Base-by-base conservation (phyloP, 2,797 vertebrate genomes). In the Rallus crepitans region DNA sequence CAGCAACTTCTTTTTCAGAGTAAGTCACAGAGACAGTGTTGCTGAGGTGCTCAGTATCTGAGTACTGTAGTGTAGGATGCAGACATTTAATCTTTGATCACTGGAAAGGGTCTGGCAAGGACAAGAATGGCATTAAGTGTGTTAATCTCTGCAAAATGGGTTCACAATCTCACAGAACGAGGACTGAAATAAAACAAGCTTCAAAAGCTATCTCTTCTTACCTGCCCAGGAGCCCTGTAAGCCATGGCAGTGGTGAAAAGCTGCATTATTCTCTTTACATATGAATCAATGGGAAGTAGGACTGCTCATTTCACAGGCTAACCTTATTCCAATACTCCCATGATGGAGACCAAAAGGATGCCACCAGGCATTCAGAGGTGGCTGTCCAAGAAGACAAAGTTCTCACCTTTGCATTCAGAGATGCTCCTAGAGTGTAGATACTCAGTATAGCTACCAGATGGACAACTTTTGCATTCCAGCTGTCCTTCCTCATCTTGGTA, bases 401-500 rank as follows among this genome's bases (percentile, higher is more conserved):
- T 73, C 73, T 83, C 96, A 99, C 99, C 99, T 99, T 99, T 99
- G 96, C 99, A 99, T 93, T 99, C 99, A 0, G 98, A 96, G 85
- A 98, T 40, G 85, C 98, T 99, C 96, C 99, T 99, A 27, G 99
- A 99, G 91, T 99, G 99, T 28, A 99, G 98, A 95, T 99, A 99
- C 31, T 99, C 99, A 0, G 99, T 99, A 76, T 99, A 98, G 31
- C 97, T 99, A 60, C 98, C 99, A 60, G 98, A 96, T 2, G 99
- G 98, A 87, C 99, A 99, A 82, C 97, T 98, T 96, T 99, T 99
- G 87, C 99, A 99, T 95, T 99, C 99, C 60, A 99, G 97, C 85
- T 99, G 99, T 40, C 99, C 99, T 98, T 99, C 99, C 93, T 99
- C 98, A 93, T 99, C 98, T 96, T 99, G 99, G 97, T 98, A 99